Evolutionary conservation across 2,113 vertebrate genomes (phyloP).

Genomic region (Strigops habroptila): DNA sequence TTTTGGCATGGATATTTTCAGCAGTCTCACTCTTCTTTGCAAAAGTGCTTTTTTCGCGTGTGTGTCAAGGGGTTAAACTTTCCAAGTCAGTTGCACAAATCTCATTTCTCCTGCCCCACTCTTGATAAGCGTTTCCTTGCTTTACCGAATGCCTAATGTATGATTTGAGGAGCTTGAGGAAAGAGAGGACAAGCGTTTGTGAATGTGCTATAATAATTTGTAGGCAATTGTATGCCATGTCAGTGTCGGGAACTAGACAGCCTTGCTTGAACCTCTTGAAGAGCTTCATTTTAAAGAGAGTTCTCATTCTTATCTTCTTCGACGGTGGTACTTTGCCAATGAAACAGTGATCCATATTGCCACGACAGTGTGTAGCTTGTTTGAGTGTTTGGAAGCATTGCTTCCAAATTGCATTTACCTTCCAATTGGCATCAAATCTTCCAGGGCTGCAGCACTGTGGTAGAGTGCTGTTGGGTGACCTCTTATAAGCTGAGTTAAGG

Average conservation of each 20-base stretch:
- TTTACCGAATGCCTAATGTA: background rate
- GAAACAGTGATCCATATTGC: background rate
- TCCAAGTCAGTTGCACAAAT: background rate
- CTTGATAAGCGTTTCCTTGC: background rate
- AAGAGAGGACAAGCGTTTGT: background rate
- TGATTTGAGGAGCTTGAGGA: background rate
- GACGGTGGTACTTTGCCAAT: background rate
- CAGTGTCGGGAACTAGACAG: background rate
- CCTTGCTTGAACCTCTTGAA: background rate
- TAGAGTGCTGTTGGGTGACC: background rate
- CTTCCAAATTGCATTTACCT: background rate
- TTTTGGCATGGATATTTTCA: background rate
- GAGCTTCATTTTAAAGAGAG: background rate
- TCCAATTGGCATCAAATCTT: accelerated
- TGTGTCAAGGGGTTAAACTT: background rate
- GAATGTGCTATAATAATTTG: background rate
- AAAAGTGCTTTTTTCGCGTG: background rate
- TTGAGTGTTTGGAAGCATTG: background rate
- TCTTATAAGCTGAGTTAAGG: background rate
- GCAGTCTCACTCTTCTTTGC: background rate
- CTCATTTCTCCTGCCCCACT: background rate
- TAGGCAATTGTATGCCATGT: background rate
- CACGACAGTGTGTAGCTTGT: accelerated
- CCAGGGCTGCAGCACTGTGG: background rate
- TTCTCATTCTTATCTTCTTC: background rate